phyloP scores from a whole-genome alignment of 2,888 invertebrate genomes.

The Diplolepis rosae region DNA sequence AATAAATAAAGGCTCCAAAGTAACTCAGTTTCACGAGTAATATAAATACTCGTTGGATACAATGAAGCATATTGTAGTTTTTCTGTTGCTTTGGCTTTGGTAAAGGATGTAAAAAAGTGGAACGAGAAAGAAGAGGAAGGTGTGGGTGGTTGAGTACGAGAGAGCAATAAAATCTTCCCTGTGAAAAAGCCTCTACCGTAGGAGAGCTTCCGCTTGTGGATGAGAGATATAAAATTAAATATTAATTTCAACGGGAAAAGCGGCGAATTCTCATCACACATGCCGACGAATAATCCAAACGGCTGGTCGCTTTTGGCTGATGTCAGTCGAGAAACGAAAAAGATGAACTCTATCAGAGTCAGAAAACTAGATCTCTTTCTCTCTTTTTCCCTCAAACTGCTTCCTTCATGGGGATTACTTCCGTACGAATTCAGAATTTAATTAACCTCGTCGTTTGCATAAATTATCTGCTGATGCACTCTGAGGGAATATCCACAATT shows the following conservation, averaged over 20 bases:
- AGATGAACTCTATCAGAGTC: conserved; percentile 34
- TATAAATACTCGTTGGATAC: conserved; percentile 44
- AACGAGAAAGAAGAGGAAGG: neutral
- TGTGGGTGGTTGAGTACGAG: neutral
- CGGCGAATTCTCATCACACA: conserved; percentile 60
- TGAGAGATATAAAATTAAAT: conserved; percentile 67
- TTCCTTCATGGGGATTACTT: conserved; percentile 49
- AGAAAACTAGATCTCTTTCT: conserved; percentile 40
- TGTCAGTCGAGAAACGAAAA: conserved; percentile 38
- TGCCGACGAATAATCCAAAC: conserved; percentile 45
- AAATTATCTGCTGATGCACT: conserved; percentile 52
- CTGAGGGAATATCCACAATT: too few relatives aligned
- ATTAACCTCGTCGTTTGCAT: conserved; percentile 59
- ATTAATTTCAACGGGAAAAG: conserved; percentile 62
- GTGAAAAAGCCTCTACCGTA: conserved; percentile 47
- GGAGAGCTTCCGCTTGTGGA: conserved; percentile 56
- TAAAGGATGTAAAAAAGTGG: too few relatives aligned
- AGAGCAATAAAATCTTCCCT: conserved; percentile 54
- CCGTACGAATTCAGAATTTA: conserved; percentile 62
- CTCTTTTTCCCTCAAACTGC: conserved; percentile 32
- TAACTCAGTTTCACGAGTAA: conserved; percentile 43
- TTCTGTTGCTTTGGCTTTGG: conserved; percentile 37
- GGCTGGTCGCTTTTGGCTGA: conserved; percentile 41
- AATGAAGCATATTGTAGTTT: conserved; percentile 38
- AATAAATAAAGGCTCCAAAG: conserved; percentile 34